Evolutionary conservation across 2,888 invertebrate genomes (phyloP).

Genomic region (Drosophila ustulata): DNA sequence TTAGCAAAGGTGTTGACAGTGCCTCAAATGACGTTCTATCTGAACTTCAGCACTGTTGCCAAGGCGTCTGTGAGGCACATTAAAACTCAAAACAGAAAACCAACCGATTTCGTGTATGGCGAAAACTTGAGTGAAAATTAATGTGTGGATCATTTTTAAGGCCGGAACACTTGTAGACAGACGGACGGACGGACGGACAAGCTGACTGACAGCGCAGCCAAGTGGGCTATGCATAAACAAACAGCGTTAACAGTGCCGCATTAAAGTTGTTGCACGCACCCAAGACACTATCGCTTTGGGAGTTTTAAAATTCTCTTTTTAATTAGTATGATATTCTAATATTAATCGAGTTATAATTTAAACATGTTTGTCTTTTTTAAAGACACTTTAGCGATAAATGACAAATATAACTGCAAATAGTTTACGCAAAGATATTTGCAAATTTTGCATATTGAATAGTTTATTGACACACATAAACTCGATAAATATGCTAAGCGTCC

Average conservation of each 20-base stretch:
- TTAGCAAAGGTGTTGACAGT: slow-evolving; percentile 64
- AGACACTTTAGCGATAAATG: too few species aligned
- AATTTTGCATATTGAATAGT: too few species aligned
- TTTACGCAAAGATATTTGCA: not conserved
- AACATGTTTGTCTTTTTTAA: too few species aligned
- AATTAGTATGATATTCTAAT: too few species aligned
- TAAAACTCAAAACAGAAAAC: slow-evolving; percentile 42
- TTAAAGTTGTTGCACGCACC: slow-evolving; percentile 32
- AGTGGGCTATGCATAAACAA: slow-evolving; percentile 51
- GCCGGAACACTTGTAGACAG: slow-evolving; percentile 56
- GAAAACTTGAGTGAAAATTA: slow-evolving; percentile 62
- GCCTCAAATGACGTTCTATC: slow-evolving; percentile 16
- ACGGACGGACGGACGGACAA: slow-evolving; percentile 8
- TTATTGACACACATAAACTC: not conserved
- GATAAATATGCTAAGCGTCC: not conserved
- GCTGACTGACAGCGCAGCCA: slow-evolving; percentile 26
- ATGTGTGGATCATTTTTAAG: slow-evolving; percentile 49
- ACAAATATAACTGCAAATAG: too few species aligned
- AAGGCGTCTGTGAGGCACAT: not conserved
- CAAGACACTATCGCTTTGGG: not conserved
- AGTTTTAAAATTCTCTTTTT: too few species aligned
- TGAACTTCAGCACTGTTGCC: slow-evolving; percentile 9
- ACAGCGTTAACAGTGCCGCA: slow-evolving; percentile 50
- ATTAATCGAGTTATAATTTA: too few species aligned
- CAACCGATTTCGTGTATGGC: slow-evolving; percentile 53